A percentile compares a stretch with the other conserved stretches of the same genome.
Evolutionary conservation across 1,140 invertebrate species (phyloP).

Genomic region (Cyrtorhinus lividipennis): DNA sequence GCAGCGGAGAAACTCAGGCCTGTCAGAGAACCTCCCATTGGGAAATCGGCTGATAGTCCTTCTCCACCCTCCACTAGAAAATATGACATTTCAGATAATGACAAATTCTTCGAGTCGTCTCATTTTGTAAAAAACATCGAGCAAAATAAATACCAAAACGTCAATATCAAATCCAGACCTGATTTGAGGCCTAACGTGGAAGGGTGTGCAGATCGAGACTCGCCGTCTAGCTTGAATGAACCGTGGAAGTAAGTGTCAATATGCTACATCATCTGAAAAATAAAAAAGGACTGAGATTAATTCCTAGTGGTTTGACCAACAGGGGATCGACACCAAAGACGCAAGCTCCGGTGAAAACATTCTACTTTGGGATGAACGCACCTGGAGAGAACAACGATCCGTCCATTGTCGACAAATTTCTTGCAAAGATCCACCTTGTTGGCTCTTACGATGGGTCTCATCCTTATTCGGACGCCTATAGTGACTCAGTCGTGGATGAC

Average conservation of each 20-base stretch:
- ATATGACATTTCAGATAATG: not conserved
- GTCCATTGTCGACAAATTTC: constrained; percentile 31
- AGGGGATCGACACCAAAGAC: not conserved
- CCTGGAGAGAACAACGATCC: constrained; percentile 18
- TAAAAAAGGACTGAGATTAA: no score
- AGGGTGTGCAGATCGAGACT: constrained; percentile 24
- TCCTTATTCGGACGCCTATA: constrained; percentile 1
- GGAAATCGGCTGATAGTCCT: constrained; percentile 25
- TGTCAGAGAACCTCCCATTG: constrained; percentile 29
- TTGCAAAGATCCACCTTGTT: constrained; percentile 23
- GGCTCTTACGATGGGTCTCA: constrained; percentile 11
- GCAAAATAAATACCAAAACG: constrained; percentile 20
- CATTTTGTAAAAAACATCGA: not conserved
- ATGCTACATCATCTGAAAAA: no score
- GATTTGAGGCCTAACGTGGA: constrained; percentile 18
- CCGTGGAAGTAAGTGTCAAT: not conserved
- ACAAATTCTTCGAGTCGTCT: not conserved
- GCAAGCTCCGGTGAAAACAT: constrained; percentile 43
- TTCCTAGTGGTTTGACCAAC: no score
- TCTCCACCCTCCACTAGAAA: not conserved
- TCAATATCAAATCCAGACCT: constrained; percentile 15
- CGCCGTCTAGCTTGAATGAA: constrained; percentile 20
- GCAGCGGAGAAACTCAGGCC: constrained; percentile 44
- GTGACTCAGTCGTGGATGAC: constrained; percentile 2
- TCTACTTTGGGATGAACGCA: constrained; percentile 60